These are phyloP conservation scores for Lysiphlebus fabarum DNA, from an alignment of 1,140 invertebrate genomes.

Conservation along the genomic window DNA sequence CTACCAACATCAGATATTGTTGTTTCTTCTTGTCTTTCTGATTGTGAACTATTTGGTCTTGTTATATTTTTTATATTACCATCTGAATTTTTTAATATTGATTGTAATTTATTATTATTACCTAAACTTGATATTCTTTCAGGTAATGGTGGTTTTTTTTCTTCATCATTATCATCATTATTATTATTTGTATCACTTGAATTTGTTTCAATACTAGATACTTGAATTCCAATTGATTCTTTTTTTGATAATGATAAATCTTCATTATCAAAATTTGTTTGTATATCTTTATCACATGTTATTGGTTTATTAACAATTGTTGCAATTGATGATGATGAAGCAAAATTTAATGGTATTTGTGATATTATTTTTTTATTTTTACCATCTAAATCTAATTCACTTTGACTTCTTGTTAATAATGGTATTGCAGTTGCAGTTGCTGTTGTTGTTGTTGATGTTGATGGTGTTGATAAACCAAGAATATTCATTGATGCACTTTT, in stretches of 20 bases:
- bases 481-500: conserved; percentile 51
- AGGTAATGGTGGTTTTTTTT: conserved; percentile 41
- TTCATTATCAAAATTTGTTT: conserved; percentile 39
- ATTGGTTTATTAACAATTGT: conserved; percentile 49
- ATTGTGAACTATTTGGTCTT: conserved; percentile 23
- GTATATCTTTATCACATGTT: conserved; percentile 49
- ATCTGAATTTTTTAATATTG: conserved; percentile 41
- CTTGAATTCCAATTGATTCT: conserved; percentile 49
- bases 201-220: conserved; percentile 29
- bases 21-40: background rate
- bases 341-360: conserved; percentile 38
- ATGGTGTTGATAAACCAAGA: conserved; percentile 23
- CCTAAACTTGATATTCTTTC: conserved; percentile 38
- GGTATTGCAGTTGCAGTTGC: conserved; percentile 27
- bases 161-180: conserved; percentile 26
- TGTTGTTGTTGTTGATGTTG: too few species aligned
- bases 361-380: conserved; percentile 34
- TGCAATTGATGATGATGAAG: conserved; percentile 50
- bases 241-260: conserved; percentile 10
- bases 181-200: background rate
- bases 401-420: conserved; percentile 46
- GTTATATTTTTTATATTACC: conserved; percentile 17
- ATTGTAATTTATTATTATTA: conserved; percentile 34
- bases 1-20: conserved; percentile 36
- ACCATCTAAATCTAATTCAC: conserved; percentile 44